phyloP scores from a whole-genome alignment of 2,113 vertebrate genomes.

The Pampusana beccarii region DNA sequence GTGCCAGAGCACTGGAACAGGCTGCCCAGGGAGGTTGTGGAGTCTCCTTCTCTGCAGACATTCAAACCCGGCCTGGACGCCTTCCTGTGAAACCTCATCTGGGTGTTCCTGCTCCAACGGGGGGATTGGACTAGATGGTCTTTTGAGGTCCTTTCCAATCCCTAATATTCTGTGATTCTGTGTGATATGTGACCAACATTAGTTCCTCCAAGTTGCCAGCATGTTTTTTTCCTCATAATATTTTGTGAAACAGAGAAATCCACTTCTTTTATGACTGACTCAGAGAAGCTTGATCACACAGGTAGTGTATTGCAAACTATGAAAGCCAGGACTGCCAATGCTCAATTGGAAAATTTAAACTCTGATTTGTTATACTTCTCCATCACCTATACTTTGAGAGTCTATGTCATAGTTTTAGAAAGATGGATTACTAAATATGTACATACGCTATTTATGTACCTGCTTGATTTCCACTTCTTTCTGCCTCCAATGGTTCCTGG shows the following conservation, averaged over 20 bases:
- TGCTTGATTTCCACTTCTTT: neutral
- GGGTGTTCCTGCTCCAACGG: too few relatives aligned
- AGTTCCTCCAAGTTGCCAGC: neutral
- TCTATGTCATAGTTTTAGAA: neutral
- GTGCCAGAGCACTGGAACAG: too few relatives aligned
- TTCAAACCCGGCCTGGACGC: too few relatives aligned
- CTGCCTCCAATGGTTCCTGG: neutral
- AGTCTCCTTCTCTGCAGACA: too few relatives aligned
- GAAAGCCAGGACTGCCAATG: neutral
- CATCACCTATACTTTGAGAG: neutral
- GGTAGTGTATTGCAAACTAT: neutral
- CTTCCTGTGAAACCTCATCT: too few relatives aligned
- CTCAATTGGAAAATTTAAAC: neutral
- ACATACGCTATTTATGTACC: neutral
- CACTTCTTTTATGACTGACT: neutral
- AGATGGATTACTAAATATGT: neutral
- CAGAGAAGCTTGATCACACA: neutral
- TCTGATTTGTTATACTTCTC: neutral
- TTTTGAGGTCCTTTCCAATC: too few relatives aligned
- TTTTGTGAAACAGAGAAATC: neutral
- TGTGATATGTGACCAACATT: neutral
- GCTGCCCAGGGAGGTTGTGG: too few relatives aligned
- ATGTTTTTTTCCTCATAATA: neutral
- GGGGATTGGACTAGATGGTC: too few relatives aligned
- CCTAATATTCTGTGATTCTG: too few relatives aligned